Percentiles rank a stretch among this genome's conserved stretches.
Conservation (phyloP, 2,797 vertebrate species). For the Thalassophryne amazonica region DNA sequence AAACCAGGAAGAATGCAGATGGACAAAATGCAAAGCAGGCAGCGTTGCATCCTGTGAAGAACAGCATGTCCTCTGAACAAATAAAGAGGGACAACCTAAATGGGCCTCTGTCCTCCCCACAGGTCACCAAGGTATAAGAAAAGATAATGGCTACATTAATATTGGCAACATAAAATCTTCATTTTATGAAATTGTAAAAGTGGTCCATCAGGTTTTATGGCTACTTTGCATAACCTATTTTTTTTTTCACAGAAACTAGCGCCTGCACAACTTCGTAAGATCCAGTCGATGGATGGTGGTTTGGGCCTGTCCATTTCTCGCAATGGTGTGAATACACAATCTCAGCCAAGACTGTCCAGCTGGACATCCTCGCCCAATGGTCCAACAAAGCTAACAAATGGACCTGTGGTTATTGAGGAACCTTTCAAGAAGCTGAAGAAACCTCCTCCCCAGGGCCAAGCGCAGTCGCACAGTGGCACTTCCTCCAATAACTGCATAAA, state of each 20-base stretch:
- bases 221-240: neutral
- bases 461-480: conserved; percentile 63
- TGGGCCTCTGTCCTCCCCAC: conserved; percentile 73
- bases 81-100: conserved; percentile 77
- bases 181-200: neutral
- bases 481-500: conserved; percentile 53
- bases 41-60: conserved; percentile 66
- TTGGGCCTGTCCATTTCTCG: conserved; percentile 79
- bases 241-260: conserved; percentile 78
- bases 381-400: conserved; percentile 44
- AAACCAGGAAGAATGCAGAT: conserved; percentile 82
- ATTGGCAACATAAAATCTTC: neutral
- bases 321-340: conserved; percentile 73
- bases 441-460: conserved; percentile 54
- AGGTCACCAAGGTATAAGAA: conserved; percentile 77
- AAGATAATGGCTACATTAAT: neutral
- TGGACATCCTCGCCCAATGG: conserved; percentile 65
- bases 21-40: conserved; percentile 70
- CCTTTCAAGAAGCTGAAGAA: conserved; percentile 83
- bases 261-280: conserved; percentile 73
- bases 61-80: conserved; percentile 65
- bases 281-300: conserved; percentile 79
- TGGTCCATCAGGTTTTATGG: neutral
- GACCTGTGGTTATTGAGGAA: conserved; percentile 71
- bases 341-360: conserved; percentile 62